Percentiles rank a stretch among this genome's conserved stretches.
These are phyloP conservation scores for Smutsia temminckii DNA, from an alignment of 2,797 vertebrate genomes.

Conservation along the genomic window DNA sequence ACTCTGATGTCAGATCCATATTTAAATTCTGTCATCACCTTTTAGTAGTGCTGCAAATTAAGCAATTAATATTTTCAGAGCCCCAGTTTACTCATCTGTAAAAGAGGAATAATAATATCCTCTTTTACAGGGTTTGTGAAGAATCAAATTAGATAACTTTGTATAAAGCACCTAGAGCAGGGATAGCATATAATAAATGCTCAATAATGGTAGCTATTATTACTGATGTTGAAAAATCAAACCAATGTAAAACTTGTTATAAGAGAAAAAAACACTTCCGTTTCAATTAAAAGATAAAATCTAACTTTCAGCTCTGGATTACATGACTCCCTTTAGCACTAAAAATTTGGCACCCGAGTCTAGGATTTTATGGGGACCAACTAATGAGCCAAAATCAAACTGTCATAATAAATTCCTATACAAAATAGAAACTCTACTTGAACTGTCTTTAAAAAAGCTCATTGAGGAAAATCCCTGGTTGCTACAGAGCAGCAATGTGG, in stretches of 20 bases:
- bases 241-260: conserved; percentile 5
- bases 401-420: conserved; percentile 20
- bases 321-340: not conserved
- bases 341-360: not conserved
- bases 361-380: not conserved
- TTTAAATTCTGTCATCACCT: not conserved
- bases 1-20: not conserved
- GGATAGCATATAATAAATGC: not conserved
- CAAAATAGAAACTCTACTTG: conserved; percentile 21
- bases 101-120: not conserved
- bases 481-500: not conserved
- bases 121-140: not conserved
- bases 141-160: not conserved
- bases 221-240: conserved; percentile 34
- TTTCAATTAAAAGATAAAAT: conserved; percentile 11
- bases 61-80: not conserved
- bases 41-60: not conserved
- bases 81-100: not conserved
- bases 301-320: not conserved
- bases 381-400: conserved; percentile 31
- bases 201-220: not conserved
- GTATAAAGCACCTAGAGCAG: not conserved
- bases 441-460: conserved; percentile 29
- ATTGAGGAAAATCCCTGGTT: conserved; percentile 5
- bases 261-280: not conserved